A percentile compares a stretch with the other conserved stretches of the same genome.
Conservation (phyloP, 2,888 invertebrate species). For the Hydropsyche betteni region DNA sequence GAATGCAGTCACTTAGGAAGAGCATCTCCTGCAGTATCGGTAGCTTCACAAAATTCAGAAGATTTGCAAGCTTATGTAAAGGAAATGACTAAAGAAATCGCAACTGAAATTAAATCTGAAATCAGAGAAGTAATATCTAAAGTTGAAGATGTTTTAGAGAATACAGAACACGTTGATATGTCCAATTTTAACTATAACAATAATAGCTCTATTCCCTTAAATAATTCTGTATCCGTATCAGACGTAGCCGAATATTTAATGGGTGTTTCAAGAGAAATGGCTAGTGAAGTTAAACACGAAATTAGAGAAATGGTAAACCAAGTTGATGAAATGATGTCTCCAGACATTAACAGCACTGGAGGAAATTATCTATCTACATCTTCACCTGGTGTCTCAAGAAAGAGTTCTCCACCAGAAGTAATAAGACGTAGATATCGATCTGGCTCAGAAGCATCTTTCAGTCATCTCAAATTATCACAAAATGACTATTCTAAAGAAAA, state of each 20-base stretch:
- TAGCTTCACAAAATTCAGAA: constrained; percentile 68
- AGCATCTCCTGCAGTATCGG: constrained; percentile 66
- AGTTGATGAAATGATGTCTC: constrained; percentile 74
- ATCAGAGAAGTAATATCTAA: constrained; percentile 81
- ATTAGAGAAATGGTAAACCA: constrained; percentile 78
- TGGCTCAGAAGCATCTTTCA: constrained; percentile 61
- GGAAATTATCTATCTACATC: constrained; percentile 52
- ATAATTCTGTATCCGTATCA: constrained; percentile 77
- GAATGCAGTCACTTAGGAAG: constrained; percentile 68
- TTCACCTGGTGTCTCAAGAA: constrained; percentile 58
- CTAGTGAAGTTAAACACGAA: constrained; percentile 81
- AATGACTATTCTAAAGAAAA: constrained; percentile 36
- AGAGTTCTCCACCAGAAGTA: constrained; percentile 63
- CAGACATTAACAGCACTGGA: constrained; percentile 55
- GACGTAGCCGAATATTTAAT: constrained; percentile 81
- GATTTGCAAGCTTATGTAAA: constrained; percentile 79
- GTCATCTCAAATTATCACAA: constrained; percentile 53
- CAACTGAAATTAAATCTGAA: constrained; percentile 84
- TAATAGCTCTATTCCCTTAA: constrained; percentile 68
- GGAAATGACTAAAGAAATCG: constrained; percentile 80
- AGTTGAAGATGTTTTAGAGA: constrained; percentile 81
- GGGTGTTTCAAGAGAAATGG: constrained; percentile 81
- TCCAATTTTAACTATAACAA: constrained; percentile 61
- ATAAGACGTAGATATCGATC: constrained; percentile 61
- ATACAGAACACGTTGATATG: constrained; percentile 70